Conservation (phyloP, 2,888 invertebrate species). For the Stomorhina lunata region DNA sequence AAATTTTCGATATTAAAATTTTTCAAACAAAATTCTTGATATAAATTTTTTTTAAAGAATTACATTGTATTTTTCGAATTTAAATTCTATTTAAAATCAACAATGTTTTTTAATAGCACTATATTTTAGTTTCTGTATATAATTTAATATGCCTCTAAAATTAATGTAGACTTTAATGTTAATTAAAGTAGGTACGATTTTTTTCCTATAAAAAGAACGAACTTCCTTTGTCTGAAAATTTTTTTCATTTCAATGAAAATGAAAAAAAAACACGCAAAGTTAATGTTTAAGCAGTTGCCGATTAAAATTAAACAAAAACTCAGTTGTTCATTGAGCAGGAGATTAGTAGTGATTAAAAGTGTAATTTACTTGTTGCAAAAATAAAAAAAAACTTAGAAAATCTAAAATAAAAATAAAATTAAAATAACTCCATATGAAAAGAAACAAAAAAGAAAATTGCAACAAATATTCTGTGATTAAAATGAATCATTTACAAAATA, state of each 20-base stretch:
- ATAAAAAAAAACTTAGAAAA: neutral
- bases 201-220: no score
- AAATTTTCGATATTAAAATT: no score
- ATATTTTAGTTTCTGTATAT: no score
- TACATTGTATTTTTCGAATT: no score
- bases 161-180: no score
- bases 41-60: no score
- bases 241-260: neutral
- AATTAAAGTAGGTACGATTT: no score
- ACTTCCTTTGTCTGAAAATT: slow-evolving; percentile 32
- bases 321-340: slow-evolving; percentile 60
- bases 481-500: slow-evolving; percentile 54
- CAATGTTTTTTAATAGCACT: no score
- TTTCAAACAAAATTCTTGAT: no score
- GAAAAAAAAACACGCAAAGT: slow-evolving; percentile 56
- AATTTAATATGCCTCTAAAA: no score
- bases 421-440: neutral
- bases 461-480: slow-evolving; percentile 51
- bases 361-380: slow-evolving; percentile 57
- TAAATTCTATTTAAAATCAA: no score
- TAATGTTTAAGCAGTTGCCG: slow-evolving; percentile 40
- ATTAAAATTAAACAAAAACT: slow-evolving; percentile 14
- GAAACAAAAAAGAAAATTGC: slow-evolving; percentile 17
- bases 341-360: slow-evolving; percentile 64
- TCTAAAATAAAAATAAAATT: neutral